Base-by-base conservation (phyloP, 1,140 invertebrate genomes). In the Drosophila oshimai region DNA sequence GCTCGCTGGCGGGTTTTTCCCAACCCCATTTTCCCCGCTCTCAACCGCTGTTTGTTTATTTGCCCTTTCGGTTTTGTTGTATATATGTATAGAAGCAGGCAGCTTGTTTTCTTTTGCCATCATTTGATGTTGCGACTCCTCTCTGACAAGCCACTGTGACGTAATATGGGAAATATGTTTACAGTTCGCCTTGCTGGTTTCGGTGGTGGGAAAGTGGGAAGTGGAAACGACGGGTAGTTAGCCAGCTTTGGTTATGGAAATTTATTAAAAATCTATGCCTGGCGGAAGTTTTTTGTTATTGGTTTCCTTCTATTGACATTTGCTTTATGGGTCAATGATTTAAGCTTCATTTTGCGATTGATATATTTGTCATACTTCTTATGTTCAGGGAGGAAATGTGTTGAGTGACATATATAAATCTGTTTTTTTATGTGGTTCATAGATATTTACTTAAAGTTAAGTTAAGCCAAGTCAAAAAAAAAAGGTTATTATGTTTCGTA, bases 191-290 rank as follows among this genome's bases (percentile, higher is more conserved):
- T 53, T 29, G 44, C 50, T 34, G 49, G 54, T 46, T 49, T 12
- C 2, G 28, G 53, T 34, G 64, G 42, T 15, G 18, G 18, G 36
- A 20, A 31, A 33, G 26, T 15, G 20, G 18, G 9, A 4, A 47
- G 33, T 33, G 44, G 29, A 42, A 42, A 42, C 12, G 39, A n/a
- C 39, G 41, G 41, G 41, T 44, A 44, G 41, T 44, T 44, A 15
- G 22, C 12, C 34, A 34, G 31, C 37, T 46, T 62, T 53, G 37
- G 39, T 45, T 61, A 64, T 58, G 53, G 57, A 74, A 74, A 86
- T 83, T 83, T 83, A 83, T 86, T 74, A 86, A 83, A 77, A 83
- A 79, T 74, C 70, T 67, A 84, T 84, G 78, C 65, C 71, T 55
- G 41, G 39, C 54, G 58, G 24, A 84, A 74, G 80, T 64, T 37